These are phyloP conservation scores for Brachyalestes nurse DNA, from an alignment of 2,797 vertebrate genomes.

Conservation along the genomic window DNA sequence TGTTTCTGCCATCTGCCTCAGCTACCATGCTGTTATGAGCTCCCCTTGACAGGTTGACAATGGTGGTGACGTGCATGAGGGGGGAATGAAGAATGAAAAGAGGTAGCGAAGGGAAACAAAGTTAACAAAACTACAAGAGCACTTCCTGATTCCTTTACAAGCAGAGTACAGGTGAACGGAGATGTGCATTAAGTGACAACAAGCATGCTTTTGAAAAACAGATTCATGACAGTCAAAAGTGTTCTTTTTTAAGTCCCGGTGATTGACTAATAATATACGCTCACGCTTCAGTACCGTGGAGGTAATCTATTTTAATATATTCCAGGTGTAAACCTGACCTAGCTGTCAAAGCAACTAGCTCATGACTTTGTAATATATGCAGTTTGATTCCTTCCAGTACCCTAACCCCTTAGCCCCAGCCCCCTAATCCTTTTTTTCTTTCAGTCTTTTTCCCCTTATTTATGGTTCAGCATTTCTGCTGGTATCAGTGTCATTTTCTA, in stretches of 20 bases:
- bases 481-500: too few relatives aligned
- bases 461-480: too few relatives aligned
- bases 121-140: background rate
- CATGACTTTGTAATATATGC: conserved; percentile 33
- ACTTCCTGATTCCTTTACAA: conserved; percentile 24
- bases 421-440: background rate
- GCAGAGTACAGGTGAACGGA: conserved; percentile 21
- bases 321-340: conserved; percentile 33
- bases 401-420: background rate
- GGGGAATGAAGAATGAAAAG: conserved; percentile 49
- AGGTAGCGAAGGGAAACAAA: background rate
- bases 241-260: conserved; percentile 44
- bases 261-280: conserved; percentile 64
- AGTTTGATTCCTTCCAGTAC: background rate
- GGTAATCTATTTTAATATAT: conserved; percentile 51
- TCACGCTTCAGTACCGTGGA: conserved; percentile 46
- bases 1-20: conserved; percentile 13
- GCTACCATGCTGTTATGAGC: conserved; percentile 26
- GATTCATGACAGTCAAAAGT: conserved; percentile 56
- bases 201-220: conserved; percentile 51
- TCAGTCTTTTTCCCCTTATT: background rate
- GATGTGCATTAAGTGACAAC: conserved; percentile 37
- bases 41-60: conserved; percentile 60
- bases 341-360: conserved; percentile 46
- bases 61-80: conserved; percentile 45